phyloP scores from a whole-genome alignment of 2,797 vertebrate species.

The Antennarius maculatus region DNA sequence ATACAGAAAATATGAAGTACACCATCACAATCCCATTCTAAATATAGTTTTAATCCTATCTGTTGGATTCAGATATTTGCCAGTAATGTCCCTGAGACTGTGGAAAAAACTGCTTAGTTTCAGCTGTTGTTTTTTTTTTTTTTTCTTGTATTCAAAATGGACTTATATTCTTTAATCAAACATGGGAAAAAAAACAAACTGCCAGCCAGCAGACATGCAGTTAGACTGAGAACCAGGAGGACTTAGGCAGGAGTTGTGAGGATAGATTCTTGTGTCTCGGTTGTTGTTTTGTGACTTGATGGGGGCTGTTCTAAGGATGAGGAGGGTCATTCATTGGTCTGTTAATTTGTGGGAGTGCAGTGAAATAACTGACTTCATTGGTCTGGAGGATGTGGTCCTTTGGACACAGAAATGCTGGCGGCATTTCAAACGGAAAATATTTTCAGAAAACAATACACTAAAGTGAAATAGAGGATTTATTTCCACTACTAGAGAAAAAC shows the following conservation, averaged over 20 bases:
- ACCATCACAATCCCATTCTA: background rate
- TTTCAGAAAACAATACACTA: conserved; percentile 13
- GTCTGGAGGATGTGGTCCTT: conserved; percentile 28
- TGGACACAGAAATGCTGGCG: conserved; percentile 28
- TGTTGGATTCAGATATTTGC: too few relatives aligned
- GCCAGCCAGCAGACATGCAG: conserved; percentile 8
- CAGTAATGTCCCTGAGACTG: too few relatives aligned
- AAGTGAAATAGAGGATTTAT: conserved; percentile 19
- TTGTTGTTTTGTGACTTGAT: conserved; percentile 55
- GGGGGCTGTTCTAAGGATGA: conserved; percentile 44
- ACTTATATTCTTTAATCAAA: background rate
- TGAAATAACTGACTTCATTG: conserved; percentile 52
- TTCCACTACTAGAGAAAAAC: conserved; percentile 18
- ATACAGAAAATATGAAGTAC: background rate
- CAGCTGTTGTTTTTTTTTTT: too few relatives aligned
- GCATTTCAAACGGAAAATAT: conserved; percentile 39
- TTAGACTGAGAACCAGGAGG: background rate
- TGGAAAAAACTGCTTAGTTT: too few relatives aligned
- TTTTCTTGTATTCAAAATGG: too few relatives aligned
- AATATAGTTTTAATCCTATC: too few relatives aligned
- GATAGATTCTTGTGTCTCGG: conserved; percentile 27
- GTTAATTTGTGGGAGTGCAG: conserved; percentile 59
- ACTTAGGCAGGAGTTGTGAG: conserved; percentile 11
- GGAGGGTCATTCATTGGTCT: conserved; percentile 44
- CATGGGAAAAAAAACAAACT: background rate